A percentile compares a stretch with the other conserved stretches of the same genome.
phyloP scores from a whole-genome alignment of 2,888 invertebrate genomes.

The Eupithecia abbreviata region DNA sequence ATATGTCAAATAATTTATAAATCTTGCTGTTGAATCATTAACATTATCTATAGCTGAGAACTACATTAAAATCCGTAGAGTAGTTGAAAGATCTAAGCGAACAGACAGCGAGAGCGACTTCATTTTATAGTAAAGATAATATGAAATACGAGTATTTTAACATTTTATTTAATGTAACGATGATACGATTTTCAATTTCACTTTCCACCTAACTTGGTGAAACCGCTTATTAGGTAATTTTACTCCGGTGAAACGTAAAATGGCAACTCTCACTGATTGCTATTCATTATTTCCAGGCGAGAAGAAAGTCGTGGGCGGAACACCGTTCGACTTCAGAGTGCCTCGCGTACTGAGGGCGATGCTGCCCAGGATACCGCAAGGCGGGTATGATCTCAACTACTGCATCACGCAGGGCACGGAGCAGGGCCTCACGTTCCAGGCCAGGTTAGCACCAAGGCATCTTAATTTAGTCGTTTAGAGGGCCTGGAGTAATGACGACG shows the following conservation, averaged over 20 bases:
- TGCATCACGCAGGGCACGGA: conserved; percentile 86
- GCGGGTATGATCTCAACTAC: conserved; percentile 93
- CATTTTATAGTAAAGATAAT: no score
- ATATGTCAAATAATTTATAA: no score
- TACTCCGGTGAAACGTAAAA: not conserved
- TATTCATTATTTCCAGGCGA: conserved; percentile 78
- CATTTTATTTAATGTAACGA: not conserved
- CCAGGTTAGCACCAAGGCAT: conserved; percentile 70
- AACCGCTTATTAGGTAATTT: no score
- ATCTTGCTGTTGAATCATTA: no score
- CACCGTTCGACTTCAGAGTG: conserved; percentile 89
- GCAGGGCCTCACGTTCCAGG: conserved; percentile 85
- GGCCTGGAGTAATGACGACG: conserved; percentile 85
- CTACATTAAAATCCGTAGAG: no score
- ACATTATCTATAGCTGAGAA: no score
- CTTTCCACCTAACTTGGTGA: not conserved
- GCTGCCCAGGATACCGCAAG: conserved; percentile 86
- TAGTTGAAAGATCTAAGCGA: no score
- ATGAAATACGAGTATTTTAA: not conserved
- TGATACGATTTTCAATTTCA: not conserved
- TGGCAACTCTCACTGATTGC: not conserved
- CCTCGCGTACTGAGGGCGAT: conserved; percentile 86
- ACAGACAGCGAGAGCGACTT: no score
- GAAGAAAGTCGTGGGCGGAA: conserved; percentile 87
- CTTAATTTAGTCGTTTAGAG: conserved; percentile 75